Conservation (phyloP, 2,888 invertebrate species). For the Pecten maximus region DNA sequence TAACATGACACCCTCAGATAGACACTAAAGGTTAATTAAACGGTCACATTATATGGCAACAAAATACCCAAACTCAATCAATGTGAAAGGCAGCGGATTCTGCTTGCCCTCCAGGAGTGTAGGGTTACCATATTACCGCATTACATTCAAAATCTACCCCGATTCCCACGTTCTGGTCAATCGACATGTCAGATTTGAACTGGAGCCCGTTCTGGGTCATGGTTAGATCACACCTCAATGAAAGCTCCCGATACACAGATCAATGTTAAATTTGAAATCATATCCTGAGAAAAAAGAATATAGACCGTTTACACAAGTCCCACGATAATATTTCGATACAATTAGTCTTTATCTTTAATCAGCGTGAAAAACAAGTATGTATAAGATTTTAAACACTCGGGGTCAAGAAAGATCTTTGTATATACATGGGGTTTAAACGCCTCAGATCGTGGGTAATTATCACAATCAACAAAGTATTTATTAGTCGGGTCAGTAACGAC, state of each 20-base stretch:
- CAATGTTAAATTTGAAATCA: constrained; percentile 28
- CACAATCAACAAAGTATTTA: background rate
- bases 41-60: constrained; percentile 7
- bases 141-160: constrained; percentile 23
- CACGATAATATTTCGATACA: background rate
- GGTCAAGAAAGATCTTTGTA: background rate
- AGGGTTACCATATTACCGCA: constrained; percentile 9
- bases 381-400: constrained; percentile 12
- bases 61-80: constrained; percentile 5
- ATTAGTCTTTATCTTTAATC: constrained; percentile 16
- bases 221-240: background rate
- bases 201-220: background rate
- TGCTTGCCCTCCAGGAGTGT: constrained; percentile 14
- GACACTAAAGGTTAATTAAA: constrained; percentile 24
- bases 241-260: background rate
- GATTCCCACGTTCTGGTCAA: constrained; percentile 26
- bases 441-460: constrained; percentile 20
- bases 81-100: constrained; percentile 7
- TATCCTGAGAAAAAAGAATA: constrained; percentile 31
- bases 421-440: background rate
- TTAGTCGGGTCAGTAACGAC: constrained; percentile 23
- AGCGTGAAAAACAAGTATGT: constrained; percentile 20
- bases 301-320: constrained; percentile 20
- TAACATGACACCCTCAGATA: constrained; percentile 24
- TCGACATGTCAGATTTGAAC: constrained; percentile 33